phyloP scores from a whole-genome alignment of 2,113 vertebrate species.

The Himantopus leucocephalus region DNA sequence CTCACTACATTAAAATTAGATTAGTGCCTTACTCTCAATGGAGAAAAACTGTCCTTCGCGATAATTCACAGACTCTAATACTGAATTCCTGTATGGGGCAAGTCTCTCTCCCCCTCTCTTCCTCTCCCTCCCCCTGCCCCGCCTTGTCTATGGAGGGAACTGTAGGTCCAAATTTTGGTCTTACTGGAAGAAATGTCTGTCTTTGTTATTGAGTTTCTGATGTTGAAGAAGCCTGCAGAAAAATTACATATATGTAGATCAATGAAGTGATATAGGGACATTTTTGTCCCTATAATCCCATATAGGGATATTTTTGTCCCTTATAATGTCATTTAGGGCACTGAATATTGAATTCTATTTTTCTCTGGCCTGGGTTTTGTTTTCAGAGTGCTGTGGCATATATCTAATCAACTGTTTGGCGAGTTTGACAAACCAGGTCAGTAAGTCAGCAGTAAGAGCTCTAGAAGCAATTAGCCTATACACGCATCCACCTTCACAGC shows the following conservation, averaged over 20 bases:
- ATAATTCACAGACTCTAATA: not conserved
- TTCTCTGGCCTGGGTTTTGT: not conserved
- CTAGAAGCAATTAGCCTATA: not conserved
- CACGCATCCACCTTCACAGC: not conserved
- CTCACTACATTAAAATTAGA: not conserved
- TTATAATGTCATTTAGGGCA: not conserved
- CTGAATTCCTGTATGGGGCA: not conserved
- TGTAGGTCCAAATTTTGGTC: not conserved
- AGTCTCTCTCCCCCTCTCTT: not conserved
- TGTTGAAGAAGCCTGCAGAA: not conserved
- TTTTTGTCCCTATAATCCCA: not conserved
- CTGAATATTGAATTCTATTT: not conserved
- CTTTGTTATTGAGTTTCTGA: not conserved
- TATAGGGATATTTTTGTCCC: not conserved
- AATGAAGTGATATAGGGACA: not conserved
- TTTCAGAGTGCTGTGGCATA: not conserved
- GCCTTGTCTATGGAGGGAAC: not conserved
- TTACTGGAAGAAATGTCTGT: not conserved
- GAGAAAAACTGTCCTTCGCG: not conserved
- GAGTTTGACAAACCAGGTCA: not conserved
- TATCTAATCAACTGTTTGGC: not conserved
- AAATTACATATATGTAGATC: not conserved
- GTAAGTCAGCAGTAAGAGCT: not conserved
- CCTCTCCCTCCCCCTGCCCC: too few relatives aligned
- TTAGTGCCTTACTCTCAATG: not conserved